Percentiles rank a stretch among this genome's conserved stretches.
These are phyloP conservation scores for Caenorhabditis panamensis DNA, from an alignment of 2,888 invertebrate species.

Conservation along the genomic window DNA sequence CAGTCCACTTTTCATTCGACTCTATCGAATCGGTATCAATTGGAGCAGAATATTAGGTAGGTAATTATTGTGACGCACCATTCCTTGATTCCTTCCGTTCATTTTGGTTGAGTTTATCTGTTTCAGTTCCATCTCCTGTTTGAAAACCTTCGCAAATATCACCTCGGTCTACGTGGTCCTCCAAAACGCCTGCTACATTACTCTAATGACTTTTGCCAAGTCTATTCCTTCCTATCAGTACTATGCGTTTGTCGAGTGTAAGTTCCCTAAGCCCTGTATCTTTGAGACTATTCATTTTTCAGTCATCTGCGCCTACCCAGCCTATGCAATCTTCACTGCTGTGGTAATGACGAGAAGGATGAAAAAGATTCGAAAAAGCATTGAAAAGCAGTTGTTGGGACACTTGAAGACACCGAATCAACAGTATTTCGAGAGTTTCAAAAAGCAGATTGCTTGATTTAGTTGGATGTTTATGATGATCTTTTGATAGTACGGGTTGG, in stretches of 20 bases:
- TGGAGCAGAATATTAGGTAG: constrained; percentile 56
- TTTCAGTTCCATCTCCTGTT: constrained; percentile 32
- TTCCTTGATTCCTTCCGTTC: no score
- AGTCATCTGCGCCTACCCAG: constrained; percentile 46
- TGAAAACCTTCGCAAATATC: constrained; percentile 49
- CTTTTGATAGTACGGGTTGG: no score
- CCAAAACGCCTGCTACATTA: constrained; percentile 44
- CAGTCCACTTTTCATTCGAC: constrained; percentile 10
- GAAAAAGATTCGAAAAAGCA: constrained; percentile 1
- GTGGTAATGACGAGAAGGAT: not conserved
- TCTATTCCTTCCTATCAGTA: constrained; percentile 13
- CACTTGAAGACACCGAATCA: constrained; percentile 24
- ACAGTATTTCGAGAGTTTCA: constrained; percentile 26
- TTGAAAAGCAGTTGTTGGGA: not conserved
- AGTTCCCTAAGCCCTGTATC: not conserved
- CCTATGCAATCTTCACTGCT: constrained; percentile 36
- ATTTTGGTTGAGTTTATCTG: no score
- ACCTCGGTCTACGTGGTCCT: constrained; percentile 34
- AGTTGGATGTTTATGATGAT: no score
- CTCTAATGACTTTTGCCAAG: constrained; percentile 23
- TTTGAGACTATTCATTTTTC: constrained; percentile 13
- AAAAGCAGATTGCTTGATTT: constrained; percentile 36
- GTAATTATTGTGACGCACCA: no score
- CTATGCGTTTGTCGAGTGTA: constrained; percentile 42
- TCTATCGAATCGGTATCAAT: constrained; percentile 45